Conservation (phyloP, 2,113 vertebrate genomes). For the Dipodomys spectabilis region DNA sequence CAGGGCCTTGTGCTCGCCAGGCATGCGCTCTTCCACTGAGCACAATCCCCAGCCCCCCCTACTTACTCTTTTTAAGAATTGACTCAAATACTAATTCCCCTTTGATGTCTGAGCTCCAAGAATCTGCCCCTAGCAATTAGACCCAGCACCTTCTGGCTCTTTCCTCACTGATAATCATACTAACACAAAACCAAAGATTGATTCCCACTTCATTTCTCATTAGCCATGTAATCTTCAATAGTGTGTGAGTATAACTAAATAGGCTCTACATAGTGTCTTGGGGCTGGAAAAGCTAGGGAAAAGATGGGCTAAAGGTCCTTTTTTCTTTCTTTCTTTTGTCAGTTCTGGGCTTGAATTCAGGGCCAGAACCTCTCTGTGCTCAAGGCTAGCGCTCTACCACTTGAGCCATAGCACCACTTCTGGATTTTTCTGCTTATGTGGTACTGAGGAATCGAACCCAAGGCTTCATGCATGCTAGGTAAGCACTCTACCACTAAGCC, state of each 20-base stretch:
- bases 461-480: no score
- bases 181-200: not conserved
- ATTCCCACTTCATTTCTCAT: not conserved
- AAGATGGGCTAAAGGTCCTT: not conserved
- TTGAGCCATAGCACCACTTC: no score
- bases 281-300: not conserved
- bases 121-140: not conserved
- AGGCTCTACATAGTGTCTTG: not conserved
- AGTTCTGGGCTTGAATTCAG: no score
- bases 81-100: not conserved
- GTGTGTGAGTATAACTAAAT: not conserved
- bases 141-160: not conserved
- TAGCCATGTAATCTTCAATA: not conserved
- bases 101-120: not conserved
- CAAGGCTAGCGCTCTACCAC: no score
- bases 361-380: no score
- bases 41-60: no score
- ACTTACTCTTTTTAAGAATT: not conserved
- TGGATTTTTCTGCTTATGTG: no score
- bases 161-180: not conserved
- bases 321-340: no score
- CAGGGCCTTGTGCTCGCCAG: no score
- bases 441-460: no score
- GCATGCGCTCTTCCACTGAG: no score
- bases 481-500: no score